Evolutionary conservation across 2,888 invertebrate genomes (phyloP), one percentile per base, ranked within the genome.

Genomic region (Cotesia congregata): DNA sequence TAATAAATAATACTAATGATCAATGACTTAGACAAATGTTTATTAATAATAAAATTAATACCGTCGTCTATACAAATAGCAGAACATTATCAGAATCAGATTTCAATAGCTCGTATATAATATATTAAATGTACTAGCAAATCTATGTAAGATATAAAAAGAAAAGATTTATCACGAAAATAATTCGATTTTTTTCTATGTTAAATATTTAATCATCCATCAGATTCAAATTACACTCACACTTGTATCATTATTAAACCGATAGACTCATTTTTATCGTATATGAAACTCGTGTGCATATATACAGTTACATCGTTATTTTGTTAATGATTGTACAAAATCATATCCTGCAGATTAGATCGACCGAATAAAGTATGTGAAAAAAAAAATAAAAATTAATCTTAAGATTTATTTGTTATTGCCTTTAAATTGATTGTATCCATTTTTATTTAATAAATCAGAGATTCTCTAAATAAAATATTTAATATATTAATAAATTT

Each of bases 1-100:
- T 30, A 30, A 30, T 30, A 64, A 69, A 9, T 74, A 77, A 50
- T 50, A 12, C 70, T n/a, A 7, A 61, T 76, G 30, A 79, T 74
- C 40, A 77, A 60, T 86, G 85, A 86, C 85, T 86, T 87, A 87
- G 85, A 86, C 84, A 85, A 12, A 80, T 79, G 77, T 86, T 86
- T 85, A 87, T 86, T 86, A 86, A 87, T 83, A 84, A 82, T 79
- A 80, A 81, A 83, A 82, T 81, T 81, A 84, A 84, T 85, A 84
- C 83, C 83, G 81, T 82, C 80, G 79, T 84, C 81, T 83, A 80
- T 83, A 82, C 72, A 75, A 75, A 80, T 72, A 77, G 76, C 72
- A 67, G 68, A 73, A 30, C 20, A 39, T 39, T 61, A 61, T 38
- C 39, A 67, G 12, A 50, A 74, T 41, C n/a, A n/a, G 9, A 40